These are phyloP conservation scores for Agrilus planipennis DNA, from an alignment of 1,140 invertebrate species.

Conservation along the genomic window DNA sequence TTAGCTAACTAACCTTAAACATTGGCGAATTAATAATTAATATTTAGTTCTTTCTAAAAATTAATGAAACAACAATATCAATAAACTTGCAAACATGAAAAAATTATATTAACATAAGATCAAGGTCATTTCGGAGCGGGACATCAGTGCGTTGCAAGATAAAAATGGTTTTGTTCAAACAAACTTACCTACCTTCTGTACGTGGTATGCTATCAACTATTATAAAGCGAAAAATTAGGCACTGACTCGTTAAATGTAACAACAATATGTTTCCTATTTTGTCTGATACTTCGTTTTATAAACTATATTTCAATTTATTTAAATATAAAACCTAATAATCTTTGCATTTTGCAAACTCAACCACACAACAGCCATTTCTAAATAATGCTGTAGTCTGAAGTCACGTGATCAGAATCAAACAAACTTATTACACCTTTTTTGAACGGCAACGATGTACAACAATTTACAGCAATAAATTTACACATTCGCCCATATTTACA, in stretches of 20 bases:
- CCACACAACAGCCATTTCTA: constrained; percentile 12
- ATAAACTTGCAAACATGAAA: too few species aligned
- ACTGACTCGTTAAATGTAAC: too few species aligned
- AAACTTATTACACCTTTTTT: too few species aligned
- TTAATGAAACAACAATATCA: too few species aligned
- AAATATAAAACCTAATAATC: not conserved
- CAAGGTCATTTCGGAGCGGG: constrained; percentile 11
- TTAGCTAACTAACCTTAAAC: too few species aligned
- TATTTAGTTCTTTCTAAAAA: too few species aligned
- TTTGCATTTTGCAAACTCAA: constrained; percentile 1
- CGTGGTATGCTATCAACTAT: too few species aligned
- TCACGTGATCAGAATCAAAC: constrained; percentile 9
- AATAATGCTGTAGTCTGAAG: too few species aligned
- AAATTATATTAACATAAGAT: constrained; percentile 4
- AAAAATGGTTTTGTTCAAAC: constrained; percentile 12
- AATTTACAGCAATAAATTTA: not conserved
- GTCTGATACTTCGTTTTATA: not conserved
- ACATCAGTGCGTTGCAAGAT: constrained; percentile 11
- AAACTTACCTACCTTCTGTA: not conserved
- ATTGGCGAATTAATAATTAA: too few species aligned
- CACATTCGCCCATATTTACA: not conserved
- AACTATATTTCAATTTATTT: not conserved
- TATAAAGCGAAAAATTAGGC: not conserved
- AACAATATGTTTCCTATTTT: not conserved
- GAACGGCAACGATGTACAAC: not conserved